Evolutionary conservation across 2,888 invertebrate species (phyloP), one percentile per base, ranked within the genome.

Genomic region (Rosalia funebris): DNA sequence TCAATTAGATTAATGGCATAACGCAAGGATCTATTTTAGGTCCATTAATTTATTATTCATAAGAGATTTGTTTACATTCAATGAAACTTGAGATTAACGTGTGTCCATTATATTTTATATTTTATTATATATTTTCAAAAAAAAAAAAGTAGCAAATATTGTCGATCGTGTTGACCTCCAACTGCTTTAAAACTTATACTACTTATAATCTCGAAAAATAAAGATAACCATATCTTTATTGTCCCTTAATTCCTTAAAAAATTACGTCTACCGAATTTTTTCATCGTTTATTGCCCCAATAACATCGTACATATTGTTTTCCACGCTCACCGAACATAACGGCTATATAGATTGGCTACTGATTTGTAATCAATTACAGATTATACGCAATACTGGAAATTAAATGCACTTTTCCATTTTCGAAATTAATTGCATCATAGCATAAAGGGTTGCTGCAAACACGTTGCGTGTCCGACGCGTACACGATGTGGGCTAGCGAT

Each of bases 391-490:
- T 66, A 65, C 47, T 63, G 65, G 60, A 68, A 68, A 67, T 62
- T 62, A 63, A 69, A 67, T 69, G 69, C 68, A 70, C 55, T 65
- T 62, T 57, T n/a, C 65, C 58, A 65, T 71, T 71, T 69, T 68
- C 69, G 60, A 71, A 71, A 68, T 71, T 67, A 69, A 71, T 65
- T 71, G 71, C 67, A 67, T 62, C 60, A 61, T 63, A 61, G 52
- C 66, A 66, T 66, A 71, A 69, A 68, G 68, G 68, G 69, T 70
- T 70, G 57, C 54, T 64, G 63, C 62, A 66, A 68, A 68, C 67
- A 63, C 64, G 63, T 71, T 47, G 69, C 71, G 68, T 71, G 71
- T 66, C 42, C 45, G 50, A 48, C 55, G 57, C 47, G 57, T 62
- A 63, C 66, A 60, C 56, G 70, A 71, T 70, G 65, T 41, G 63